phyloP scores from a whole-genome alignment of 1,140 invertebrate species.

The Drosophila melanogaster region Release_6_plus_ISO1_MT NT_037436.4:13430001-13430500 shows the following conservation, averaged over 20 bases:
- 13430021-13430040: slow-evolving; percentile 11
- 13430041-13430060: slow-evolving; percentile 24
- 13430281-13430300: slow-evolving; percentile 31
- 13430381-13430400: slow-evolving; percentile 38
- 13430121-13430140: slow-evolving; percentile 37
- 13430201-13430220: slow-evolving; percentile 1
- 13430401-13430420: slow-evolving; percentile 4
- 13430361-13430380: slow-evolving; percentile 38
- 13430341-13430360: slow-evolving; percentile 36
- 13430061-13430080: slow-evolving; percentile 69
- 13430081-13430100: slow-evolving; percentile 64
- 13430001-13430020: slow-evolving; percentile 1
- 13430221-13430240: slow-evolving; percentile 1
- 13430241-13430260: neutral
- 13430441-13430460: slow-evolving; percentile 52
- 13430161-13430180: slow-evolving; percentile 57
- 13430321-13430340: slow-evolving; percentile 25
- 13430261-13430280: slow-evolving; percentile 13
- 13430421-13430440: slow-evolving; percentile 38
- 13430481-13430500: slow-evolving; percentile 55
- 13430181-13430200: slow-evolving; percentile 69
- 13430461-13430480: slow-evolving; percentile 65
- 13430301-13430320: slow-evolving; percentile 27
- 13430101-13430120: slow-evolving; percentile 43
- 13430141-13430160: slow-evolving; percentile 40